Evolutionary conservation across 2,888 invertebrate genomes (phyloP), one percentile per base, ranked within the genome.

Genomic region (Drosophila imparisetae): DNA sequence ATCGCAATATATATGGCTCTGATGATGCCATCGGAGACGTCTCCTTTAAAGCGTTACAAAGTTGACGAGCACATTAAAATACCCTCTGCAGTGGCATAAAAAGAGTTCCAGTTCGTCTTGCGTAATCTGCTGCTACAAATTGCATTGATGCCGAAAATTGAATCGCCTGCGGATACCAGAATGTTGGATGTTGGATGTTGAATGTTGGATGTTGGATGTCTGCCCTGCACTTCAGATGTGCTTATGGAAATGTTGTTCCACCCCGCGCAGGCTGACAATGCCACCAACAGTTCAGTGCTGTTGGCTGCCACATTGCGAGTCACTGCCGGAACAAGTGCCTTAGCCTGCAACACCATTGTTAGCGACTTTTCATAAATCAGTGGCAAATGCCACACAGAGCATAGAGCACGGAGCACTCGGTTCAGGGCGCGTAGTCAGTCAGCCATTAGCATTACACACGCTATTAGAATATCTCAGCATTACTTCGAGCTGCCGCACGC

Each of bases 361-460:
- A 29, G 66, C 60, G 80, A 72, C 64, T 70, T 85, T 82, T 82
- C 72, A 83, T 85, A 87, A 83, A 85, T 85, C 83, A 84, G 80
- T 60, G 59, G 71, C 69, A 78, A 81, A 81, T 81, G 72, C 72
- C 81, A 53, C 65, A 71, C 1, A 57, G 32, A 60, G 13, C 21
- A 21, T 24, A 32, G 2, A 52, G 21, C 30, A 54, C 57, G 60
- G 21, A 73, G 57, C 36, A 36, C 34, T 13, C 34, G n/a, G n/a
- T n/a, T 11, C 5, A 11, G 1, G 21, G 45, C 18, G 15, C 27
- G n/a, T 65, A 63, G 67, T 36, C 65, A 68, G 81, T 15, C 73
- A 67, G 76, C 82, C 81, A 84, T 84, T 86, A 89, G 86, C 86
- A 86, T 89, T 89, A 89, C 84, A 86, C 87, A 81, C 73, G 87